phyloP scores from a whole-genome alignment of 2,888 invertebrate species.

The Therioaphis trifolii region DNA sequence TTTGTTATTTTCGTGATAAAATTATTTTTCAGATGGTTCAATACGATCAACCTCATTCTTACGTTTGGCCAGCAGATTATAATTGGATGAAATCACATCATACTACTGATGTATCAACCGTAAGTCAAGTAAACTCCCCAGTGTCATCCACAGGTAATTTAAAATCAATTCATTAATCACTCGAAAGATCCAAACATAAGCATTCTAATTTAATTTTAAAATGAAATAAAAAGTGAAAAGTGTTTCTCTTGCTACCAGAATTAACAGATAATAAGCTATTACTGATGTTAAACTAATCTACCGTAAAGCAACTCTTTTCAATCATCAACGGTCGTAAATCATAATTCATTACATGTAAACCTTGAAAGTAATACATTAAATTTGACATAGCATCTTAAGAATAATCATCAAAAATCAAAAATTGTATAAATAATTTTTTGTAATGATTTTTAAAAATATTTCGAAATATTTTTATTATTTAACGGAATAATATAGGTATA shows the following conservation, averaged over 20 bases:
- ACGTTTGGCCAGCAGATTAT: constrained; percentile 66
- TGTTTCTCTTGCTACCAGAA: constrained; percentile 37
- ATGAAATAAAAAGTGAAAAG: constrained; percentile 37
- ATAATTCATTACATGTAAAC: not conserved
- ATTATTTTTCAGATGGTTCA: constrained; percentile 38
- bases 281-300: constrained; percentile 28
- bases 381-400: constrained; percentile 7
- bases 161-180: not conserved
- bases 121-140: constrained; percentile 39
- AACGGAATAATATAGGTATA: too few relatives aligned
- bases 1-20: too few relatives aligned
- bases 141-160: constrained; percentile 50
- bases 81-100: constrained; percentile 65
- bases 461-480: too few relatives aligned
- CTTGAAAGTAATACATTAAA: not conserved
- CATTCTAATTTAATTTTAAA: not conserved
- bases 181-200: not conserved
- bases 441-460: too few relatives aligned
- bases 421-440: too few relatives aligned
- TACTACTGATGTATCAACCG: constrained; percentile 34
- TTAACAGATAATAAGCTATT: constrained; percentile 19
- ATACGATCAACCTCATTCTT: constrained; percentile 61
- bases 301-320: constrained; percentile 20
- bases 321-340: not conserved
- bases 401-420: not conserved